Evolutionary conservation across 2,113 vertebrate species (phyloP).

Genomic region (Heloderma charlesbogerti): DNA sequence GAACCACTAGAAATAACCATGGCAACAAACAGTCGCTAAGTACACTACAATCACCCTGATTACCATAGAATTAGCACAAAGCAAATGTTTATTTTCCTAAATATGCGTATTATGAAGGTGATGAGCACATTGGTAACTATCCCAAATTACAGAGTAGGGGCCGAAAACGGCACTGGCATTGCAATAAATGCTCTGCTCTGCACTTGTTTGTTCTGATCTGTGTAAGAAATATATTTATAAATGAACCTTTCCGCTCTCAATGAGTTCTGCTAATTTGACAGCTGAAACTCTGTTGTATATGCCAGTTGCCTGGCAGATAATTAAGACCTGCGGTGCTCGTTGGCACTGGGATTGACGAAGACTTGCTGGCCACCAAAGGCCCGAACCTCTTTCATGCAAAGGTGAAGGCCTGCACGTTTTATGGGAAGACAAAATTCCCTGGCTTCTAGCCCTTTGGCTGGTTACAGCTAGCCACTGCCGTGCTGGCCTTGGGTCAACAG

Average conservation of each 20-base stretch:
- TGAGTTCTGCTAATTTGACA: conserved; percentile 37
- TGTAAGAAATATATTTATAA: conserved; percentile 67
- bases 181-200: conserved; percentile 68
- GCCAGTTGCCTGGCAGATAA: conserved; percentile 10
- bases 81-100: conserved; percentile 84
- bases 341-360: background rate
- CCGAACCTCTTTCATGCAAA: background rate
- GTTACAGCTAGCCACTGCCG: background rate
- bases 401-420: background rate
- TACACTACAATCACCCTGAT: conserved; percentile 83
- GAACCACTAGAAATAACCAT: conserved; percentile 81
- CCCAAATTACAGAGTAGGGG: conserved; percentile 70
- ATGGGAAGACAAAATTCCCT: background rate
- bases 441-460: background rate
- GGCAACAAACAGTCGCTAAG: conserved; percentile 78
- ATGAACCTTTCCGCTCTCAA: conserved; percentile 11
- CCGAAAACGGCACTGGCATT: conserved; percentile 55
- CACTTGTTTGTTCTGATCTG: conserved; percentile 62
- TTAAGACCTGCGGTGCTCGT: background rate
- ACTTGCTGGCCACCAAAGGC: background rate
- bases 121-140: conserved; percentile 71
- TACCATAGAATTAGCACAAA: conserved; percentile 83
- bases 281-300: conserved; percentile 13
- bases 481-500: background rate
- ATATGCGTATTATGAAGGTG: conserved; percentile 72